Percentiles rank a stretch among this genome's conserved stretches.
Evolutionary conservation across 2,113 vertebrate species (phyloP).

Genomic region (Acanthisitta chloris): DNA sequence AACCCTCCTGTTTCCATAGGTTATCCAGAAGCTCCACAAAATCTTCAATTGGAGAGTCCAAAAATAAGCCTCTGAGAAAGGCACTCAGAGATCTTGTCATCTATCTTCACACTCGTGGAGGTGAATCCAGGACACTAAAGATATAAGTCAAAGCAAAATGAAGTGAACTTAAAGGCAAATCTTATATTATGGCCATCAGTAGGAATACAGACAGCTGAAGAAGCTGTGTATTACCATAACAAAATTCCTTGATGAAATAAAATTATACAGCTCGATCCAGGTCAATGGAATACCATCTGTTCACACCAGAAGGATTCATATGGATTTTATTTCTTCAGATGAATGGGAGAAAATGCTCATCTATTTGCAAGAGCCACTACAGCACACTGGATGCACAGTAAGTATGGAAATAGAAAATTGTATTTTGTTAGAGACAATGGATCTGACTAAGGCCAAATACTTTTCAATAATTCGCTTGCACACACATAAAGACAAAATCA

Average conservation of each 20-base stretch:
- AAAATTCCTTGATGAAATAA: not conserved
- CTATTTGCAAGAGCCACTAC: not conserved
- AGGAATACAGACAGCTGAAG: not conserved
- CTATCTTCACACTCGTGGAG: not conserved
- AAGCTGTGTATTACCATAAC: not conserved
- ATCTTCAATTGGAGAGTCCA: not conserved
- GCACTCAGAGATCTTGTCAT: not conserved
- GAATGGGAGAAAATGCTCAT: not conserved
- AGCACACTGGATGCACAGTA: not conserved
- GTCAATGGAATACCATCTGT: not conserved
- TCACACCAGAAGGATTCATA: not conserved
- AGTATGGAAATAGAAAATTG: not conserved
- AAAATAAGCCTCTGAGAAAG: not conserved
- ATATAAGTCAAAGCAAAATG: not conserved
- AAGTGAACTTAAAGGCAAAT: not conserved
- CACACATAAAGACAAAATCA: not conserved
- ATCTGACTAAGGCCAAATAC: not conserved
- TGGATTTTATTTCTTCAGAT: not conserved
- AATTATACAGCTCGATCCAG: not conserved
- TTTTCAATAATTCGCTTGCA: not conserved
- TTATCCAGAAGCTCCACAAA: not conserved
- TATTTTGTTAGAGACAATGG: not conserved
- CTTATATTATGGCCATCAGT: not conserved
- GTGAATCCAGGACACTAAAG: not conserved
- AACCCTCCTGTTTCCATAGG: not conserved